phyloP scores from a whole-genome alignment of 2,888 invertebrate species.

The Hydrotaea diabolus region DNA sequence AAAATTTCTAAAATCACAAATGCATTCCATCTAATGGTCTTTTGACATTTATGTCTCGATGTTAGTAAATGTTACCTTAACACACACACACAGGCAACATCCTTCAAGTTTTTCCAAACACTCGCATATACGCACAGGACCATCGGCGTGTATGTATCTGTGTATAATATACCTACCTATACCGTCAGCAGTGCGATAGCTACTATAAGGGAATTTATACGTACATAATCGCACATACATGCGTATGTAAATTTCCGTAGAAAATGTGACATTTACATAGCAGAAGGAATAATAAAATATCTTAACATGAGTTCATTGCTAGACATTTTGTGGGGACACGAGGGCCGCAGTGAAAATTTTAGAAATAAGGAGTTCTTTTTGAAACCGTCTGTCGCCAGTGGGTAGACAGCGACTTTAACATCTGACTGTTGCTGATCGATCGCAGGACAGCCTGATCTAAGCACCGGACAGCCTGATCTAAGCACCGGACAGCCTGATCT shows the following conservation, averaged over 20 bases:
- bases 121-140: not conserved
- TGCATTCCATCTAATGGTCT: conserved; percentile 64
- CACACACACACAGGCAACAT: not conserved
- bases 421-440: too few species aligned
- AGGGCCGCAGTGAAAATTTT: not conserved
- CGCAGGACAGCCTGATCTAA: too few species aligned
- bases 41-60: conserved; percentile 63
- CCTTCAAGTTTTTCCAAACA: too few species aligned
- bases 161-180: not conserved
- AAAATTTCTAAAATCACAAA: conserved; percentile 67
- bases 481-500: too few species aligned
- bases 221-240: not conserved
- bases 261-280: conserved; percentile 39
- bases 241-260: conserved; percentile 21
- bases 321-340: not conserved
- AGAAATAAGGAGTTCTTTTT: not conserved
- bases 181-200: not conserved
- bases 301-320: conserved; percentile 1
- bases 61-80: conserved; percentile 23
- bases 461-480: too few species aligned
- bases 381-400: too few species aligned
- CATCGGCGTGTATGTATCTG: not conserved
- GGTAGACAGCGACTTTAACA: too few species aligned
- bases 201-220: too few species aligned
- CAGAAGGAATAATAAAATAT: conserved; percentile 14